Percentiles rank a stretch among this genome's conserved stretches.
phyloP scores from a whole-genome alignment of 92 coral and sea anemone species.

The Montipora capitata region DNA sequence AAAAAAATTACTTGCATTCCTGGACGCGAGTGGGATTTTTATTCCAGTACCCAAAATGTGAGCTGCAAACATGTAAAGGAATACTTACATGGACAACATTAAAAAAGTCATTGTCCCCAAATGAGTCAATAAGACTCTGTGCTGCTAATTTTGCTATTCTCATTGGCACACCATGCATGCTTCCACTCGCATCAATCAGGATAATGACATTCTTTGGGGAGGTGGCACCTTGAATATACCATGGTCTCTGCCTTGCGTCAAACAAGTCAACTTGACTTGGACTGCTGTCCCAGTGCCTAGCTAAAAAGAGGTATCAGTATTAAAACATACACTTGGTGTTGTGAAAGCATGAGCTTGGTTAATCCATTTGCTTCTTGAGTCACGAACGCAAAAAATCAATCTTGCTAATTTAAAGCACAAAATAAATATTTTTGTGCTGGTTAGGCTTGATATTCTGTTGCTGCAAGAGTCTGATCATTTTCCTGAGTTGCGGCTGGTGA shows the following conservation, averaged over 20 bases:
- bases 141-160: conserved; percentile 93
- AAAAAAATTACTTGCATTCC: too few species aligned
- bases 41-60: too few species aligned
- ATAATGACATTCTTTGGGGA: conserved; percentile 96
- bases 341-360: too few species aligned
- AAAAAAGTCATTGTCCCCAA: conserved; percentile 95
- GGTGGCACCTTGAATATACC: conserved; percentile 99
- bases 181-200: conserved; percentile 96
- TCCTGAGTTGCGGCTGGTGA: too few species aligned
- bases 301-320: conserved; percentile 24
- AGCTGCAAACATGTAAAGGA: neutral
- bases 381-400: too few species aligned
- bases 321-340: too few species aligned
- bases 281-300: conserved; percentile 62
- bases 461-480: too few species aligned
- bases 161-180: conserved; percentile 98
- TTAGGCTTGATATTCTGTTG: too few species aligned
- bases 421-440: too few species aligned
- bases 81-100: conserved; percentile 92
- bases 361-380: too few species aligned
- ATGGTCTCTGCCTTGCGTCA: conserved; percentile 94
- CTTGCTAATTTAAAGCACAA: too few species aligned
- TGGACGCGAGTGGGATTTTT: too few species aligned
- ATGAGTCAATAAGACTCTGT: conserved; percentile 92
- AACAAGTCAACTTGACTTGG: conserved; percentile 85